Conservation (phyloP, 2,888 invertebrate genomes). For the Cosmopolites sordidus region DNA sequence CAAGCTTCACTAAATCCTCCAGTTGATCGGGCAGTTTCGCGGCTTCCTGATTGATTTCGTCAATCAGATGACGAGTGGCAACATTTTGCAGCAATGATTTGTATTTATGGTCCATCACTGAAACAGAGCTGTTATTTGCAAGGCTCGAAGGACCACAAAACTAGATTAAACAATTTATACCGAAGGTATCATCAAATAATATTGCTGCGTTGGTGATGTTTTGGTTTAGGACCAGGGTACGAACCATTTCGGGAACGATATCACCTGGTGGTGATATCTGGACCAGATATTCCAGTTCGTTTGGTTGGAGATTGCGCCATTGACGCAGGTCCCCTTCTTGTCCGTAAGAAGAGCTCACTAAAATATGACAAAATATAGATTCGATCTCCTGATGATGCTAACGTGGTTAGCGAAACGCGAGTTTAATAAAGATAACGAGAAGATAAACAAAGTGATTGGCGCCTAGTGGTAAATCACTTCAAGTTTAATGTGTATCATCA, state of each 20-base stretch:
- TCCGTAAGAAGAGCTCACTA: slow-evolving; percentile 77
- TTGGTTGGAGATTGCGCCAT: slow-evolving; percentile 70
- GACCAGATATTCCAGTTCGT: slow-evolving; percentile 70
- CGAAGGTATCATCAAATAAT: slow-evolving; percentile 81
- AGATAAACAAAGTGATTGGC: background rate
- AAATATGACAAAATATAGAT: background rate
- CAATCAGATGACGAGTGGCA: slow-evolving; percentile 86
- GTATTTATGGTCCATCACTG: slow-evolving; percentile 92
- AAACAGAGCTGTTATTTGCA: too few species aligned
- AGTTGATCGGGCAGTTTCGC: slow-evolving; percentile 62
- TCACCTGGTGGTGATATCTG: slow-evolving; percentile 85
- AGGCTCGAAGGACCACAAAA: too few species aligned
- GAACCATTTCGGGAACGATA: slow-evolving; percentile 75
- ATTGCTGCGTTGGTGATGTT: slow-evolving; percentile 91
- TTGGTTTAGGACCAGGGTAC: slow-evolving; percentile 74
- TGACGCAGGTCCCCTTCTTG: slow-evolving; percentile 77
- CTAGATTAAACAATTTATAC: slow-evolving; percentile 46
- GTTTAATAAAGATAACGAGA: slow-evolving; percentile 1
- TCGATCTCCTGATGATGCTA: background rate
- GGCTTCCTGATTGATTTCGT: slow-evolving; percentile 56
- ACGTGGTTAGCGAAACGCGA: too few species aligned
- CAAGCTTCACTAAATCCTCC: slow-evolving; percentile 68
- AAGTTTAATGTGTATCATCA: too few species aligned
- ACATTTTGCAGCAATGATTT: slow-evolving; percentile 86
- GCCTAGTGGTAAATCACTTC: too few species aligned